Conservation (phyloP, 2,888 invertebrate species). For the Lymantria monacha region DNA sequence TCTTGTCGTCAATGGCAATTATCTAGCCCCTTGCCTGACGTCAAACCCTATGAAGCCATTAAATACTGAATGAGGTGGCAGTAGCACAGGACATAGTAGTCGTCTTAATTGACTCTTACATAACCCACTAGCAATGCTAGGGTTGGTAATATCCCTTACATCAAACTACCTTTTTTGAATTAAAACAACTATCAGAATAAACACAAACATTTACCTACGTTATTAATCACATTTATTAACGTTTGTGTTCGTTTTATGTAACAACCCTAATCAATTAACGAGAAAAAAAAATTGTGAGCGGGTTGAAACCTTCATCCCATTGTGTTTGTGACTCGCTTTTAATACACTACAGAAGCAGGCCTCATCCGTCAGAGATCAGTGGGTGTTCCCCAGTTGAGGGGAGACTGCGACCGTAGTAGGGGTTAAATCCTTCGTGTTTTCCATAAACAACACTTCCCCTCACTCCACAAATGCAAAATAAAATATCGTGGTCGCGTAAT, state of each 20-base stretch:
- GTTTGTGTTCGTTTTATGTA: slow-evolving; percentile 19
- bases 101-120: too few species aligned
- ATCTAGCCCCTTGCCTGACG: too few species aligned
- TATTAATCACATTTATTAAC: slow-evolving; percentile 30
- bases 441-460: slow-evolving; percentile 46
- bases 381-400: slow-evolving; percentile 18
- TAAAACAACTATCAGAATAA: slow-evolving; percentile 3
- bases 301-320: slow-evolving; percentile 13
- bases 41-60: too few species aligned
- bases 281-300: background rate
- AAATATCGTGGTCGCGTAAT: slow-evolving; percentile 41
- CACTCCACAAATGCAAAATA: slow-evolving; percentile 30
- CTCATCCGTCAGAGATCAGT: slow-evolving; percentile 12
- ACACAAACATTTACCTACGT: slow-evolving; percentile 25
- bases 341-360: slow-evolving; percentile 29
- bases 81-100: too few species aligned
- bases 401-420: slow-evolving; percentile 7
- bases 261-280: background rate
- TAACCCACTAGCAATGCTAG: too few species aligned
- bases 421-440: slow-evolving; percentile 31
- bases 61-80: too few species aligned
- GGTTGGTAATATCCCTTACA: too few species aligned
- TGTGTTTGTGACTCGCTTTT: slow-evolving; percentile 20
- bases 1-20: too few species aligned
- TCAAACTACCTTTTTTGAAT: too few species aligned